phyloP scores from a whole-genome alignment of 2,888 invertebrate species.

The Drosophila pegasa region DNA sequence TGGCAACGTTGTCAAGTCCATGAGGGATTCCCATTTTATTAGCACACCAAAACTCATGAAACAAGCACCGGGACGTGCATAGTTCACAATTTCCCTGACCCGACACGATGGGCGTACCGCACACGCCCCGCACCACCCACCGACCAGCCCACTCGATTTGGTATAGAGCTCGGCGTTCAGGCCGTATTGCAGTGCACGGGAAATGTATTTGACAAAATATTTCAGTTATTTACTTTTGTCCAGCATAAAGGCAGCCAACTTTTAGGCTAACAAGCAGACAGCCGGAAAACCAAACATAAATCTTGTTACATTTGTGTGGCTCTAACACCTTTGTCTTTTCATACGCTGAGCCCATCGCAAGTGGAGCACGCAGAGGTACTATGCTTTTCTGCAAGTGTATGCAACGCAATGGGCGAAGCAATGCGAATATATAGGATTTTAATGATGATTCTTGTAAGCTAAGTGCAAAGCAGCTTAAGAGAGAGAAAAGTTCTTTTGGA shows the following conservation, averaged over 20 bases:
- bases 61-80: conserved; percentile 39
- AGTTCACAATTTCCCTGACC: conserved; percentile 29
- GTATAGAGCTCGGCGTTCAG: conserved; percentile 1
- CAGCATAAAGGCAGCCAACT: conserved; percentile 52
- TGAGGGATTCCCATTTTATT: conserved; percentile 73
- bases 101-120: not conserved
- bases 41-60: conserved; percentile 62
- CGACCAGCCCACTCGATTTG: conserved; percentile 2
- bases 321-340: conserved; percentile 47
- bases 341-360: not conserved
- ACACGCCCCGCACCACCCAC: not conserved
- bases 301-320: conserved; percentile 75
- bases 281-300: conserved; percentile 74
- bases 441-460: too few relatives aligned
- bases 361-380: not conserved
- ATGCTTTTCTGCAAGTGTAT: not conserved
- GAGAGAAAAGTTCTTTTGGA: too few relatives aligned
- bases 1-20: conserved; percentile 69
- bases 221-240: conserved; percentile 71
- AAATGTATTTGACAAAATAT: conserved; percentile 74
- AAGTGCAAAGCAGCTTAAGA: too few relatives aligned
- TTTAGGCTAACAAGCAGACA: conserved; percentile 77
- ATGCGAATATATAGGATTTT: too few relatives aligned
- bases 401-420: not conserved
- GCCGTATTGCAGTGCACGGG: conserved; percentile 30